phyloP scores from a whole-genome alignment of 2,797 vertebrate genomes.

The Cryptoprocta ferox region DNA sequence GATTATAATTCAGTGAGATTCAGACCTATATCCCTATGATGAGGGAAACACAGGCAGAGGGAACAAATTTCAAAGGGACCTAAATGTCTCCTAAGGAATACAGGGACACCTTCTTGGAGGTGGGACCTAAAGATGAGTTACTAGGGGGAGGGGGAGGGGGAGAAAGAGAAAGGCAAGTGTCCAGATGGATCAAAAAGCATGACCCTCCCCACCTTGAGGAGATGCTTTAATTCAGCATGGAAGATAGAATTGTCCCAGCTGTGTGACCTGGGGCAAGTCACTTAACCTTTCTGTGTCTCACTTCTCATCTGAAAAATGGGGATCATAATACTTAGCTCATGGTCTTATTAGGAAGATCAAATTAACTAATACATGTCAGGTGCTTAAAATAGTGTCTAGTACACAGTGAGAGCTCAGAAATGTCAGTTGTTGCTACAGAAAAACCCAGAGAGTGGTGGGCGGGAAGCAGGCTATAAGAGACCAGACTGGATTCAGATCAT shows the following conservation, averaged over 20 bases:
- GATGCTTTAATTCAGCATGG: not conserved
- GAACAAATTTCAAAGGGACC: not conserved
- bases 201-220: not conserved
- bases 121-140: not conserved
- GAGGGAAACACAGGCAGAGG: not conserved
- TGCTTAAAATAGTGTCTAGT: conserved; percentile 44
- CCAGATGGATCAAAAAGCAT: not conserved
- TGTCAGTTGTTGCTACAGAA: not conserved
- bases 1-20: not conserved
- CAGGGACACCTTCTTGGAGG: conserved; percentile 14
- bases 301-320: conserved; percentile 19
- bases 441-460: not conserved
- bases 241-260: not conserved
- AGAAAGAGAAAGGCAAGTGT: not conserved
- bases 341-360: not conserved
- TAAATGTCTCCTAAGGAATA: conserved; percentile 6
- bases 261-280: not conserved
- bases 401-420: not conserved
- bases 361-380: not conserved
- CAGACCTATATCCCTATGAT: not conserved
- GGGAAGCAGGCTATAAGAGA: not conserved
- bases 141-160: not conserved
- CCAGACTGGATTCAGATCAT: not conserved
- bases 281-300: conserved; percentile 9
- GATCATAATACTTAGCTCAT: not conserved